These are phyloP conservation scores for Sebastes fasciatus DNA, from an alignment of 2,113 vertebrate genomes.

Conservation along the genomic window DNA sequence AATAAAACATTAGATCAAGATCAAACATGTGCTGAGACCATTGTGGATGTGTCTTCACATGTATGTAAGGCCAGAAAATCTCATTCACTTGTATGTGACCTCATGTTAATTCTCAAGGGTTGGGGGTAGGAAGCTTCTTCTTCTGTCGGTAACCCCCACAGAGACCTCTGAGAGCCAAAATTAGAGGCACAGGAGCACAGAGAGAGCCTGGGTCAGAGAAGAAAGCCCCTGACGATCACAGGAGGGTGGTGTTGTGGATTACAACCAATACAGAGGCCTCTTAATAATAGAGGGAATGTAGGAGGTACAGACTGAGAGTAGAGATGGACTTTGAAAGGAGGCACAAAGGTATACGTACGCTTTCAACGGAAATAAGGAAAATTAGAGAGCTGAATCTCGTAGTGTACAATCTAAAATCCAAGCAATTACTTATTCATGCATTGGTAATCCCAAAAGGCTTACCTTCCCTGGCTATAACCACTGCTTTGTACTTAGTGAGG, in stretches of 20 bases:
- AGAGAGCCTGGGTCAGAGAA: slow-evolving; percentile 23
- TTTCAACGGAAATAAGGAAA: slow-evolving; percentile 1
- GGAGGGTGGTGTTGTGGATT: slow-evolving; percentile 32
- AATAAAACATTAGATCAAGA: slow-evolving; percentile 48
- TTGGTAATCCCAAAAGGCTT: slow-evolving; percentile 21
- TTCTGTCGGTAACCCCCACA: not conserved
- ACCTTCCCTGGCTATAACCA: slow-evolving; percentile 7
- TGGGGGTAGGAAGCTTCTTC: slow-evolving; percentile 14
- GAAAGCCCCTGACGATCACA: slow-evolving; percentile 35
- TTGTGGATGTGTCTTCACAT: slow-evolving; percentile 30
- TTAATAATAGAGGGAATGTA: slow-evolving; percentile 42
- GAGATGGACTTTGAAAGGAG: slow-evolving; percentile 29
- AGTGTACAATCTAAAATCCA: slow-evolving; percentile 14
- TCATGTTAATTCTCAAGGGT: slow-evolving; percentile 48
- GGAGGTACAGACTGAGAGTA: slow-evolving; percentile 20
- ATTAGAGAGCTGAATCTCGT: not conserved
- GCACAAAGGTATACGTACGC: not conserved
- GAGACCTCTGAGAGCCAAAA: slow-evolving; percentile 39
- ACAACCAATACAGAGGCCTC: slow-evolving; percentile 27
- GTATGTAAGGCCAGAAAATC: slow-evolving; percentile 20
- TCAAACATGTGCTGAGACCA: slow-evolving; percentile 25
- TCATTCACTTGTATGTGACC: slow-evolving; percentile 47
- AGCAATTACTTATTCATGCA: slow-evolving; percentile 38
- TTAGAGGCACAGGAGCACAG: slow-evolving; percentile 29
- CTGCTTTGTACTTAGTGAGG: slow-evolving; percentile 12